Conservation (phyloP, 2,797 vertebrate species). For the Bucorvus abyssinicus region DNA sequence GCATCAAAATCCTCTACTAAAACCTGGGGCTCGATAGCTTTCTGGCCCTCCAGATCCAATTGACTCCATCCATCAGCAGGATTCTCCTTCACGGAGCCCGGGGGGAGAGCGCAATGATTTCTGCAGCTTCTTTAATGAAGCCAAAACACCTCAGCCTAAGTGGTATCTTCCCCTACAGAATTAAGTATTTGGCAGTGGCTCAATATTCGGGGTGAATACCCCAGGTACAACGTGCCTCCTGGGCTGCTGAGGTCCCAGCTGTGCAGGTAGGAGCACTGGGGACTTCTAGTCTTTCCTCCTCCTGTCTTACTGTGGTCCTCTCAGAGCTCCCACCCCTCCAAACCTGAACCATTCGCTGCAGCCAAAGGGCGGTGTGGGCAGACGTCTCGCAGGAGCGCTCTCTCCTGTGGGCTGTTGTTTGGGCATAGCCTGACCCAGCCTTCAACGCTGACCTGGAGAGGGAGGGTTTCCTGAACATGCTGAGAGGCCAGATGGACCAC, state of each 20-base stretch:
- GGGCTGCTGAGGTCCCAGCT: not conserved
- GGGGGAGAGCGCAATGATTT: not conserved
- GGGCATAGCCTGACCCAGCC: not conserved
- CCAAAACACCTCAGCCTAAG: conserved; percentile 22
- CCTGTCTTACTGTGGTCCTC: accelerated
- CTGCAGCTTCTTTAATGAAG: conserved; percentile 46
- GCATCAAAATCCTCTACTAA: conserved; percentile 19
- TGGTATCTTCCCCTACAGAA: not conserved
- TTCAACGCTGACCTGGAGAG: not conserved
- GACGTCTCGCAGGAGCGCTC: not conserved
- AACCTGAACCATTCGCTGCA: not conserved
- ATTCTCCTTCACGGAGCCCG: conserved; percentile 27
- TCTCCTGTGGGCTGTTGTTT: not conserved
- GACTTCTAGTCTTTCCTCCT: not conserved
- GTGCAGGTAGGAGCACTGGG: not conserved
- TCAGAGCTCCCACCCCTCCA: not conserved
- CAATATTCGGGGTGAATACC: not conserved
- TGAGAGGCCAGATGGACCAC: not conserved
- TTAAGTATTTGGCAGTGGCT: conserved; percentile 41
- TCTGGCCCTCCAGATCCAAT: conserved; percentile 1
- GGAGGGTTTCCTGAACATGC: not conserved
- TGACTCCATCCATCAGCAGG: conserved; percentile 35
- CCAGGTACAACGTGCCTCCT: not conserved
- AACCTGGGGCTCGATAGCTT: not conserved
- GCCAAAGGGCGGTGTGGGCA: not conserved